phyloP scores from a whole-genome alignment of 2,797 vertebrate genomes.

The Percopsis omiscomaycus region DNA sequence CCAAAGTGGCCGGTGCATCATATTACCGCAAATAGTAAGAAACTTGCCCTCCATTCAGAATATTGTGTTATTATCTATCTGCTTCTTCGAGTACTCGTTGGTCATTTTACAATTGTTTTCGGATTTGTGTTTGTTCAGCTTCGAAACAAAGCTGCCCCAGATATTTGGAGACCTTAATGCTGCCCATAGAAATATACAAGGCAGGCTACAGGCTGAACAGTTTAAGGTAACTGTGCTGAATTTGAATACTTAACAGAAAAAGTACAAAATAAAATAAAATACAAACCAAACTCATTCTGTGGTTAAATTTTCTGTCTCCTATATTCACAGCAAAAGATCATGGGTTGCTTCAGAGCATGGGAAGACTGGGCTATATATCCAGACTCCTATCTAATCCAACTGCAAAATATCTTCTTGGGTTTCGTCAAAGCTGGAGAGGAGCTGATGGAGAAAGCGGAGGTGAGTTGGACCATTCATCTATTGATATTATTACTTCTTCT shows the following conservation, averaged over 20 bases:
- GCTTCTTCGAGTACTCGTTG: neutral
- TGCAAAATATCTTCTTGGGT: slow-evolving; percentile 84
- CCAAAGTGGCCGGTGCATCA: slow-evolving; percentile 82
- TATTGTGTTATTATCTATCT: neutral
- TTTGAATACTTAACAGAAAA: neutral
- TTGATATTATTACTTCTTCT: neutral
- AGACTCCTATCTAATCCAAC: slow-evolving; percentile 79
- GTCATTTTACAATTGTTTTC: slow-evolving; percentile 9
- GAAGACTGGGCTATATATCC: slow-evolving; percentile 86
- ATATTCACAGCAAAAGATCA: slow-evolving; percentile 79
- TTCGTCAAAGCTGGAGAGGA: slow-evolving; percentile 75
- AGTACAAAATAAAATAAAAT: neutral
- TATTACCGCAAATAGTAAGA: slow-evolving; percentile 86
- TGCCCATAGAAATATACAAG: slow-evolving; percentile 79
- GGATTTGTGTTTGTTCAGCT: slow-evolving; percentile 63
- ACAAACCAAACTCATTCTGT: neutral
- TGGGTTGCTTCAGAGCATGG: slow-evolving; percentile 81
- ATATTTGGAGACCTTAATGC: slow-evolving; percentile 80
- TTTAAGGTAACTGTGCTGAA: slow-evolving; percentile 73
- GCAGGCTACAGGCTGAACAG: slow-evolving; percentile 82
- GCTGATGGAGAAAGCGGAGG: slow-evolving; percentile 60
- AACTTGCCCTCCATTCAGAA: neutral
- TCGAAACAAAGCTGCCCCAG: slow-evolving; percentile 79
- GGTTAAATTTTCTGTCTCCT: neutral
- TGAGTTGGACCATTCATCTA: slow-evolving; percentile 39